Base-by-base conservation (phyloP, 2,113 vertebrate species). In the Scopus umbretta region DNA sequence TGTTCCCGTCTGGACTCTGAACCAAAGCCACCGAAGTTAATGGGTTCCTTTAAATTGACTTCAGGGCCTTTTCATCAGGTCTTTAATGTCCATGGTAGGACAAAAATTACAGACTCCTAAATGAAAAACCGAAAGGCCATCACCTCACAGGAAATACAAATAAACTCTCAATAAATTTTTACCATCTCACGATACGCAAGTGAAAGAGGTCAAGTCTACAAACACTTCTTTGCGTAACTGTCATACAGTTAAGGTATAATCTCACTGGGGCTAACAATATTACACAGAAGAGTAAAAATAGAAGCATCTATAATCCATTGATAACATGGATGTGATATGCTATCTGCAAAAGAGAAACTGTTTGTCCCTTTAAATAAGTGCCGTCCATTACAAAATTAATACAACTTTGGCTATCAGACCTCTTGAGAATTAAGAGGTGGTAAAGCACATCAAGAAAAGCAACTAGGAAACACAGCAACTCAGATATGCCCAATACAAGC, bases 11-110 rank as follows among this genome's bases (percentile, higher is more conserved):
- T 66, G 66, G 86, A 94, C 79, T 68, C 66, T 55, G 74, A 90
- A 72, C 81, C 67, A 94, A 91, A 88, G 86, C 42, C 83, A 94
- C 71, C 3, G 1, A 82, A 96, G 74, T 90, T 80, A 91, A 97
- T 17, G 20, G 32, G 38, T 38, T 91, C 68, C 81, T 94, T 88
- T 71, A 90, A 91, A 92, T 0, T 55, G 42, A 83, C 38, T 74
- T 88, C 9, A 47, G 45, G 19, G n/a, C 58, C 42, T 91, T 94
- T 90, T 50, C 42, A 73, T 55, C 18, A 26, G 38, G 38, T 65
- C 52, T 89, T 68, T 72, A 58, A 61, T 10, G 23, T 34, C 42
- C 50, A 50, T 27, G 4, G 1, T 21, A 88, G 59, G 63, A 74
- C 36, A 91, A 95, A 95, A 92, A 81, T 36, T 2, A 68, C 25